Base-by-base conservation (phyloP, 2,888 invertebrate species). In the Melangyna quadrimaculata region DNA sequence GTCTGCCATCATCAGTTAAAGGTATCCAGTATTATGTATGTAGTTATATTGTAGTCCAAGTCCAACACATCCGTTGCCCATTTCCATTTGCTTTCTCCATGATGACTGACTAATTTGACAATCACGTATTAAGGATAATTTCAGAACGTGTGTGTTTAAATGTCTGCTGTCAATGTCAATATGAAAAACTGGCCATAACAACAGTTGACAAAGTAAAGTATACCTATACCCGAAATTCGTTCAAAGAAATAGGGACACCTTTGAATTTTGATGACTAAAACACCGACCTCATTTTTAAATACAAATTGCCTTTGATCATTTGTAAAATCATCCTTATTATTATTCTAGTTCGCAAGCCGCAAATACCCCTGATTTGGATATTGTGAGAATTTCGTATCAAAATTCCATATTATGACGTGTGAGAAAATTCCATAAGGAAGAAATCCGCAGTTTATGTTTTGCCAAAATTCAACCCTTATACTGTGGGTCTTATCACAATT, bases 31-130 rank as follows among this genome's bases (percentile, higher is more conserved):
- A 35, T 59, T 35, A 32, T 19, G 12, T 35, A 6, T 32, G 7
- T 59, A 65, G 67, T n/a, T n/a, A n/a, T n/a, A n/a, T n/a, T n/a
- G n/a, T n/a, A n/a, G n/a, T n/a, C n/a, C n/a, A n/a, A n/a, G n/a
- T 48, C 67, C 67, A 67, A 51, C 19, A 24, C 67, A 67, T 35
- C 51, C 48, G 67, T 67, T 67, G 48, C 67, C 67, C 45, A 48
- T 65, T 65, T 45, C 17, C 63, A 29, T 61, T 63, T 74, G 24
- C 17, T 37, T 77, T 29, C 61, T 55, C 67, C 73, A 73, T 35
- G 51, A 74, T 35, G 53, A 75, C 61, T 43, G 67, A 69, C 67
- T 78, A 82, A 82, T 82, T 80, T 75, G 80, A 80, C 71, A 80
- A 84, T 77, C 80, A 80, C 75, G 84, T 79, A 78, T 63, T 73